These are phyloP conservation scores for Tortricodes alternella DNA, from an alignment of 2,888 invertebrate genomes.

Conservation along the genomic window DNA sequence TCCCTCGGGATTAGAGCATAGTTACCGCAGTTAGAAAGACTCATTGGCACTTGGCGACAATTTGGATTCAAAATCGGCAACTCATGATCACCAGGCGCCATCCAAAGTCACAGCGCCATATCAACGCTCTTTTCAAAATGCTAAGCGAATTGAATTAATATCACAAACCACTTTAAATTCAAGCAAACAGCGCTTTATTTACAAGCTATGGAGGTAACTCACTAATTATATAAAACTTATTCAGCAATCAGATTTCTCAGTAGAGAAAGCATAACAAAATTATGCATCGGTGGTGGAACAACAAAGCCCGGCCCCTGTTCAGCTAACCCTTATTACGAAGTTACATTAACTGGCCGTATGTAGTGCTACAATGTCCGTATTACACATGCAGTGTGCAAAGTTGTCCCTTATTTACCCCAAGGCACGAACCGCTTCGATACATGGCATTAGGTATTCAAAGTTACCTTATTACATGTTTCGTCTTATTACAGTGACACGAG, in stretches of 20 bases:
- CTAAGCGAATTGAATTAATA: too few relatives aligned
- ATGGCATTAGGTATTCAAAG: slow-evolving; percentile 30
- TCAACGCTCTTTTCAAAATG: too few relatives aligned
- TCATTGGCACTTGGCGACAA: too few relatives aligned
- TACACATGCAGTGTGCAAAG: slow-evolving; percentile 36
- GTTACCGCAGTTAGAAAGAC: too few relatives aligned
- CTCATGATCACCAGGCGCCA: too few relatives aligned
- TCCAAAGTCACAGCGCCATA: too few relatives aligned
- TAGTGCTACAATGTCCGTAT: slow-evolving; percentile 42
- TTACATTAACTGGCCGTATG: slow-evolving; percentile 64
- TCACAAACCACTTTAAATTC: too few relatives aligned
- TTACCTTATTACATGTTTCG: slow-evolving; percentile 6
- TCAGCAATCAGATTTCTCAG: slow-evolving; percentile 58
- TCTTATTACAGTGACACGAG: neutral
- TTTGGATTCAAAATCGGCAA: too few relatives aligned
- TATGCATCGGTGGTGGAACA: slow-evolving; percentile 55
- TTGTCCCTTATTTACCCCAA: slow-evolving; percentile 61
- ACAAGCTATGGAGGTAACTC: neutral
- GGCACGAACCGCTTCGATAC: slow-evolving; percentile 40
- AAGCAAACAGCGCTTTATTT: neutral
- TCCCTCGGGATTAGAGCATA: too few relatives aligned
- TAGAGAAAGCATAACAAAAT: slow-evolving; percentile 67
- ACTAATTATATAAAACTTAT: slow-evolving; percentile 45
- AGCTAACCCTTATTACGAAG: slow-evolving; percentile 70
- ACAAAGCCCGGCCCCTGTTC: slow-evolving; percentile 50